Percentiles rank a stretch among this genome's conserved stretches.
Conservation (phyloP, 2,113 vertebrate genomes). For the Takifugu flavidus region DNA sequence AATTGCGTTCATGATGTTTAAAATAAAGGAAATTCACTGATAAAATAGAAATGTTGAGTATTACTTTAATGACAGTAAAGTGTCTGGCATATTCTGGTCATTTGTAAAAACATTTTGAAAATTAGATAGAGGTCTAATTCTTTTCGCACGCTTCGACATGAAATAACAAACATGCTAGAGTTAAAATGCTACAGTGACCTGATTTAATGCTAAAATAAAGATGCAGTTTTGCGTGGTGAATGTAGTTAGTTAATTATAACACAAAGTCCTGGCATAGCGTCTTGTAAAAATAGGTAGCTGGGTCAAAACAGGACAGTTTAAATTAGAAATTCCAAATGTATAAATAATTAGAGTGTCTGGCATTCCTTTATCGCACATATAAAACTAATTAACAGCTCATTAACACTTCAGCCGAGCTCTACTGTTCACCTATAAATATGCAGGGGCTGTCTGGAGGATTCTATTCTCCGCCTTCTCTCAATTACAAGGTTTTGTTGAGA, state of each 20-base stretch:
- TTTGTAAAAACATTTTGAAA: not conserved
- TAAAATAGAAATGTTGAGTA: not conserved
- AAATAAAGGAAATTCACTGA: not conserved
- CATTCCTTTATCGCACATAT: slow-evolving; percentile 27
- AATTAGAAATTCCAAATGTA: slow-evolving; percentile 39
- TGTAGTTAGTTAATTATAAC: slow-evolving; percentile 13
- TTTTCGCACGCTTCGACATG: not conserved
- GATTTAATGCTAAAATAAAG: slow-evolving; percentile 26
- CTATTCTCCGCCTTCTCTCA: slow-evolving; percentile 4
- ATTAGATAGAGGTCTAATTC: not conserved
- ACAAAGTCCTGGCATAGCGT: slow-evolving; percentile 4
- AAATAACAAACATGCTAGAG: too few relatives aligned
- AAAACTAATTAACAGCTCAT: slow-evolving; percentile 57
- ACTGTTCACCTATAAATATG: slow-evolving; percentile 25
- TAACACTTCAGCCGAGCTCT: slow-evolving; percentile 37
- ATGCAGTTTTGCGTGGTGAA: not conserved
- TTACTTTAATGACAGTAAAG: too few relatives aligned
- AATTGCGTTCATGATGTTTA: not conserved
- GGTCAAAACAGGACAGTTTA: slow-evolving; percentile 16
- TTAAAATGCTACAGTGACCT: slow-evolving; percentile 16
- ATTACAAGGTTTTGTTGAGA: not conserved
- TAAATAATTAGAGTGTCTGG: slow-evolving; percentile 39
- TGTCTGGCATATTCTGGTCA: not conserved
- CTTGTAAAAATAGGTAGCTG: slow-evolving; percentile 10
- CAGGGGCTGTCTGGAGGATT: slow-evolving; percentile 19